Conservation (phyloP, 2,888 invertebrate species). For the Nemurella pictetii region DNA sequence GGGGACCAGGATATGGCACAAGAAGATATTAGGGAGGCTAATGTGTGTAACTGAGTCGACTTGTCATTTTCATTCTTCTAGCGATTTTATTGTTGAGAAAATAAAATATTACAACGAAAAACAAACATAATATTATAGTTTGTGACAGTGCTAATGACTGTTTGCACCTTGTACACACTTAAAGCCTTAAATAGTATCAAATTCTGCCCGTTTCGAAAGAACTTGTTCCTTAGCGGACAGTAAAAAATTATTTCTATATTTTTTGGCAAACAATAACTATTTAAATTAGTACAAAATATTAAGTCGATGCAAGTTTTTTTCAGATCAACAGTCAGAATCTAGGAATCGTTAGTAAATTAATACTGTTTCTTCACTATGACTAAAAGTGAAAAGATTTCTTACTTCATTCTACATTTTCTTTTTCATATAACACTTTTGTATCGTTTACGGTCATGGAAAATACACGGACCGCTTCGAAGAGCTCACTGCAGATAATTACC, state of each 20-base stretch:
- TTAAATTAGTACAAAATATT: background rate
- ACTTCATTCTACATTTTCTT: background rate
- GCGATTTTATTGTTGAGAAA: background rate
- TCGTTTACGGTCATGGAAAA: too few relatives aligned
- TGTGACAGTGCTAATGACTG: background rate
- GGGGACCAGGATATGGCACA: slow-evolving; percentile 40
- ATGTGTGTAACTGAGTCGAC: slow-evolving; percentile 35
- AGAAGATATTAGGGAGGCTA: slow-evolving; percentile 45
- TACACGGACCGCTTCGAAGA: too few relatives aligned
- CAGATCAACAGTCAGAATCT: background rate
- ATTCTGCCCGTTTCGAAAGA: too few relatives aligned
- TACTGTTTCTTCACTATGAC: background rate
- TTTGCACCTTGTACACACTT: background rate
- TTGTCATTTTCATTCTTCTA: background rate
- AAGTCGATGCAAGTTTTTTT: background rate
- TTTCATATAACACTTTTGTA: too few relatives aligned
- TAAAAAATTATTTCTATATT: background rate
- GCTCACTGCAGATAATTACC: too few relatives aligned
- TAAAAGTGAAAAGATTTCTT: too few relatives aligned
- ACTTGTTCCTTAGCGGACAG: background rate
- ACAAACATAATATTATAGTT: background rate
- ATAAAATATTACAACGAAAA: background rate
- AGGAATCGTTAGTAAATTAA: background rate
- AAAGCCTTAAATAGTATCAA: too few relatives aligned
- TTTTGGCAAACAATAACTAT: background rate